Conservation (phyloP, 30 jellyfish, hydroid and myxozoan genomes). For the Calvadosia cruxmelitensis region DNA sequence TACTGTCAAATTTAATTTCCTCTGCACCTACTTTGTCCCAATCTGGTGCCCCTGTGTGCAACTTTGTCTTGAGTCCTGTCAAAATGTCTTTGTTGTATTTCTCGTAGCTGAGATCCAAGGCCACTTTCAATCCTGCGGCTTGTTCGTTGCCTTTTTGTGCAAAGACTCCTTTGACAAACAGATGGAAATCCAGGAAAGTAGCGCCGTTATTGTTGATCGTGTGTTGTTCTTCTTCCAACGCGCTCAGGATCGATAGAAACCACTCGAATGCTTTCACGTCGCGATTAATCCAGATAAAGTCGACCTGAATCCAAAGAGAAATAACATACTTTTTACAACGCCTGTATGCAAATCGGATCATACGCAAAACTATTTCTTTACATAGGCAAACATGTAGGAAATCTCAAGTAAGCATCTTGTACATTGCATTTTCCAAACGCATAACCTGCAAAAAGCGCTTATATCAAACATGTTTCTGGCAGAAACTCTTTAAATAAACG, state of each 20-base stretch:
- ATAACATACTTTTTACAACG: no score
- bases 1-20: no score
- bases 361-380: no score
- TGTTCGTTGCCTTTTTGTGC: constrained; percentile 1
- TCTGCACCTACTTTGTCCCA: background rate
- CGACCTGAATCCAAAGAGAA: no score
- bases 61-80: background rate
- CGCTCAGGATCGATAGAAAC: background rate
- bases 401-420: no score
- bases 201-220: background rate
- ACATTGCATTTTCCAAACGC: no score
- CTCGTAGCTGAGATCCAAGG: background rate
- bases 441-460: no score
- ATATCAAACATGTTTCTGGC: no score
- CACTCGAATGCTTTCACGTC: background rate
- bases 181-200: background rate
- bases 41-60: background rate
- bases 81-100: background rate
- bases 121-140: background rate
- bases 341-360: no score
- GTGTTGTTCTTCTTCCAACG: background rate
- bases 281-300: background rate
- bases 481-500: no score
- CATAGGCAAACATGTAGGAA: no score
- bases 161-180: background rate